Conservation (phyloP, 2,888 invertebrate species). For the Nesidiocoris tenuis region DNA sequence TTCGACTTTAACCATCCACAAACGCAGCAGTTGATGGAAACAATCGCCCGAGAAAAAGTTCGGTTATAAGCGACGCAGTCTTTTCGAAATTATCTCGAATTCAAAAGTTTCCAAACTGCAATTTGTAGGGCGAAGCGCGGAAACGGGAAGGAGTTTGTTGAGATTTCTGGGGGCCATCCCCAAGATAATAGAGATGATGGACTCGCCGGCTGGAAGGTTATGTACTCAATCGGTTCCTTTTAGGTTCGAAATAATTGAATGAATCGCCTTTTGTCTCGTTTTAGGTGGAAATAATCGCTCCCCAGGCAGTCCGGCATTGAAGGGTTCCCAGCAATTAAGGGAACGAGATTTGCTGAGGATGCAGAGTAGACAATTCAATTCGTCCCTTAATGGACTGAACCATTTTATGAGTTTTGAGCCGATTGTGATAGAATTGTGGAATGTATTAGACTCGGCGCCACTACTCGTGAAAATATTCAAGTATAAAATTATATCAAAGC, state of each 20-base stretch:
- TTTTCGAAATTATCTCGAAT: neutral
- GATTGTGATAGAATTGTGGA: too few relatives aligned
- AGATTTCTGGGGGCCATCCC: too few relatives aligned
- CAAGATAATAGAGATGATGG: neutral
- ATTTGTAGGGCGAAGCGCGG: neutral
- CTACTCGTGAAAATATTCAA: too few relatives aligned
- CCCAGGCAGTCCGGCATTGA: neutral
- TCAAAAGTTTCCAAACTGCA: neutral
- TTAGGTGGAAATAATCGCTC: neutral
- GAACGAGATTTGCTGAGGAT: neutral
- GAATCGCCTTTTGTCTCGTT: neutral
- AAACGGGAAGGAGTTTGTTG: neutral
- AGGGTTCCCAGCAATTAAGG: neutral
- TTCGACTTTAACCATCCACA: too few relatives aligned
- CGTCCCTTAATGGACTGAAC: neutral
- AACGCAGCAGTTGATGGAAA: too few relatives aligned
- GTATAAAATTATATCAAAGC: too few relatives aligned
- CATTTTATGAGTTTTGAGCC: too few relatives aligned
- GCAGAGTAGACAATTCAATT: neutral
- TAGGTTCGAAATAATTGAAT: neutral
- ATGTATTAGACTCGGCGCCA: too few relatives aligned
- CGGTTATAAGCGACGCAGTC: too few relatives aligned
- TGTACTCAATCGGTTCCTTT: neutral
- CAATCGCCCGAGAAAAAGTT: too few relatives aligned
- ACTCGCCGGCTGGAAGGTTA: neutral